Evolutionary conservation across 2,797 vertebrate species (phyloP).

Genomic region (Thunnus albacares): DNA sequence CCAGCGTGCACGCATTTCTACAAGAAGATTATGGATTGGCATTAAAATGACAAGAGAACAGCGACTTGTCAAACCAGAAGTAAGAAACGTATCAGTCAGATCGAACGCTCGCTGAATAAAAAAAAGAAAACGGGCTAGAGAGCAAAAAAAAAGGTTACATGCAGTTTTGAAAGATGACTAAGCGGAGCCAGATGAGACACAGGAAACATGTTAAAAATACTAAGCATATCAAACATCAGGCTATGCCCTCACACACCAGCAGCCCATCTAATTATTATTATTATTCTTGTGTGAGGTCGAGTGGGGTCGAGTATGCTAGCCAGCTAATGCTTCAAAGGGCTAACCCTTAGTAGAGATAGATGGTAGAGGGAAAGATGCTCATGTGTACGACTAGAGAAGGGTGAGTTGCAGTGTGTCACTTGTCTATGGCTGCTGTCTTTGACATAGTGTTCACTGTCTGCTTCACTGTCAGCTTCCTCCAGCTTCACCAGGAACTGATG

Average conservation of each 20-base stretch:
- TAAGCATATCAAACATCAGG: background rate
- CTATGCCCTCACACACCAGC: no score
- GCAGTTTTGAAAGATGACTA: background rate
- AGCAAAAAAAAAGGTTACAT: background rate
- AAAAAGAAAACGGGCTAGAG: background rate
- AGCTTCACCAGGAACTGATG: background rate
- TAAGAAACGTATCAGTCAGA: background rate
- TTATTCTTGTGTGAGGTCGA: no score
- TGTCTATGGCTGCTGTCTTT: background rate
- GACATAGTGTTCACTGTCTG: constrained; percentile 9
- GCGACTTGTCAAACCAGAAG: constrained; percentile 1
- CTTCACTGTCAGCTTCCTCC: background rate
- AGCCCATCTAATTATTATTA: no score
- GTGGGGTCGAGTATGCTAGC: no score
- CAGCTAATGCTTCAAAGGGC: no score
- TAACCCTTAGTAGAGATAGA: no score
- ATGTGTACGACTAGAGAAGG: no score
- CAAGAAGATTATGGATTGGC: background rate
- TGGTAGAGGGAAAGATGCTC: no score
- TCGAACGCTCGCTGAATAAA: background rate
- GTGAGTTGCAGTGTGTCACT: no score
- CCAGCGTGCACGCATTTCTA: constrained; percentile 11
- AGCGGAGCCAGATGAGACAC: background rate
- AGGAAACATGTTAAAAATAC: background rate
- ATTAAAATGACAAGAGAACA: background rate